These are phyloP conservation scores for Tigriopus californicus DNA, from an alignment of 2,888 invertebrate species.

Conservation along the genomic window DNA sequence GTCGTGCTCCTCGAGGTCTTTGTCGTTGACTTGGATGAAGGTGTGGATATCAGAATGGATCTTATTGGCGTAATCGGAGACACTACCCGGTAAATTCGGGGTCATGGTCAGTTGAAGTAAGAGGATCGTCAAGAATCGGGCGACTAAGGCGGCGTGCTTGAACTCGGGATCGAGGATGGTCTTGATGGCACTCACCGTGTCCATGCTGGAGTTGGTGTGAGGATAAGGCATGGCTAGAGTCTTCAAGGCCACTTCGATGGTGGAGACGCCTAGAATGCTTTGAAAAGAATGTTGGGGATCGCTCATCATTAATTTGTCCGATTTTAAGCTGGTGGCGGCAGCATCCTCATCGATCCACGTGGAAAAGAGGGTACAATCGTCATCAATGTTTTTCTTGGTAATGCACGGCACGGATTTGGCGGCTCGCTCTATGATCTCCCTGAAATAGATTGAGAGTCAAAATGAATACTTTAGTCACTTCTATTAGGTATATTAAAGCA, in stretches of 20 bases:
- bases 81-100: background rate
- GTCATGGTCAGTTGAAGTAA: background rate
- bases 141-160: background rate
- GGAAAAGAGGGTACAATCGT: background rate
- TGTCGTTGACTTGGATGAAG: background rate
- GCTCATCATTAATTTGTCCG: too few relatives aligned
- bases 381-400: too few relatives aligned
- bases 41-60: background rate
- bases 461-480: too few relatives aligned
- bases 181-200: background rate
- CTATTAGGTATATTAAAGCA: background rate
- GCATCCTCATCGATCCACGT: background rate
- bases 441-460: too few relatives aligned
- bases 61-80: background rate
- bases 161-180: background rate
- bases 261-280: background rate
- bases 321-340: too few relatives aligned
- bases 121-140: background rate
- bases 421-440: too few relatives aligned
- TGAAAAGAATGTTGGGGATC: background rate
- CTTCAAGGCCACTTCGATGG: conserved; percentile 2
- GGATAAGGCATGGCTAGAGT: background rate
- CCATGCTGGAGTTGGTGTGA: background rate
- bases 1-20: background rate
- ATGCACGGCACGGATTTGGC: too few relatives aligned